phyloP scores from a whole-genome alignment of 1,140 invertebrate genomes.

The Nasonia vitripennis region DNA sequence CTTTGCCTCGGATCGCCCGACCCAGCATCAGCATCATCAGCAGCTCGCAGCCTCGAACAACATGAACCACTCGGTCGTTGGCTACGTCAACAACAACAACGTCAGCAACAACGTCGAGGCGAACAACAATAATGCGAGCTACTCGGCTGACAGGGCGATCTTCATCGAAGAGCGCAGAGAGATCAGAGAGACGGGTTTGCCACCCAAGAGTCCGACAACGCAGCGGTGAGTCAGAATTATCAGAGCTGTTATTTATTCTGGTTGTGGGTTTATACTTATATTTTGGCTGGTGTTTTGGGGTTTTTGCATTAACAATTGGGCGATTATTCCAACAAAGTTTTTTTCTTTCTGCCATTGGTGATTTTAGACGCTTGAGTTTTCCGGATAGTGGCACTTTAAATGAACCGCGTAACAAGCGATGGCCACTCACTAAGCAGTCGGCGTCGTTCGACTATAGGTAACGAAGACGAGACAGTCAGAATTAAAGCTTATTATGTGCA shows the following conservation, averaged over 20 bases:
- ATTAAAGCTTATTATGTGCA: neutral
- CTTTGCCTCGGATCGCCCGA: constrained; percentile 70
- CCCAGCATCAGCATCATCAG: constrained; percentile 56
- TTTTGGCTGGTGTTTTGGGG: neutral
- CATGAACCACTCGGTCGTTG: constrained; percentile 51
- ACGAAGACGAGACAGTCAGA: constrained; percentile 55
- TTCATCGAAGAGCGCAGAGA: constrained; percentile 73
- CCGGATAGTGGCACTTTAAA: constrained; percentile 71
- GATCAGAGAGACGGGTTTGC: constrained; percentile 78
- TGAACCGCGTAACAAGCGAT: constrained; percentile 72
- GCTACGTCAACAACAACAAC: constrained; percentile 50
- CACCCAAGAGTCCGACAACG: constrained; percentile 84
- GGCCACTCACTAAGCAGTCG: constrained; percentile 73
- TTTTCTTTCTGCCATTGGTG: constrained; percentile 55
- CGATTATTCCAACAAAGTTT: constrained; percentile 48
- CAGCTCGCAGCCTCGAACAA: constrained; percentile 53
- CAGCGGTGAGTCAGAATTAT: constrained; percentile 76
- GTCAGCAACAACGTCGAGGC: constrained; percentile 57
- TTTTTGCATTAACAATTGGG: neutral
- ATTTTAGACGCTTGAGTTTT: constrained; percentile 74
- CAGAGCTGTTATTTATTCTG: constrained; percentile 33
- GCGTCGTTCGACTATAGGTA: constrained; percentile 74
- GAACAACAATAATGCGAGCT: constrained; percentile 64
- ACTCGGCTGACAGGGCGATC: constrained; percentile 65
- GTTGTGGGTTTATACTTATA: neutral